phyloP scores from a whole-genome alignment of 2,797 vertebrate genomes.

The Coregonus suidteri region DNA sequence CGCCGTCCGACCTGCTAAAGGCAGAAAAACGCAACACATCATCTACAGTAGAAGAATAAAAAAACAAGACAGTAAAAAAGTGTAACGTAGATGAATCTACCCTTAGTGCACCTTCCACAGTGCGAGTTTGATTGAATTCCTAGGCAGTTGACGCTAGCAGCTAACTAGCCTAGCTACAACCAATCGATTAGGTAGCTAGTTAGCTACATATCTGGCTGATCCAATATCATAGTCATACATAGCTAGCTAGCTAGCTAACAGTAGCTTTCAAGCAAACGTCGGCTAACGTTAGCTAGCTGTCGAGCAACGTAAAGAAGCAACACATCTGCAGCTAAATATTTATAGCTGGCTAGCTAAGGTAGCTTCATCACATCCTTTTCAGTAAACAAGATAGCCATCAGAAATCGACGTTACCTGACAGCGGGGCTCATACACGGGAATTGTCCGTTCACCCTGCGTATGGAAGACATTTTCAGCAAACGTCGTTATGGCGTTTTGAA shows the following conservation, averaged over 20 bases:
- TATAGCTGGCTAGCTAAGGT: background rate
- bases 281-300: background rate
- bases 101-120: background rate
- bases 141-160: background rate
- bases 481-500: constrained; percentile 20
- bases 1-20: no score
- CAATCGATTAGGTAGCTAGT: background rate
- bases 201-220: background rate
- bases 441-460: constrained; percentile 68
- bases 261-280: no score
- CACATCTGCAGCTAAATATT: background rate
- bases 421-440: constrained; percentile 67
- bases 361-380: background rate
- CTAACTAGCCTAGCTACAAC: background rate
- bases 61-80: background rate
- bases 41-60: background rate
- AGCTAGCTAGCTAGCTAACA: no score
- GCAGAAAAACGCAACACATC: background rate
- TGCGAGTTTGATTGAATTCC: background rate
- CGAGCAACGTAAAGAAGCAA: background rate
- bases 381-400: background rate
- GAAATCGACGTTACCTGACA: constrained; percentile 69
- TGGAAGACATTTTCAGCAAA: constrained; percentile 61
- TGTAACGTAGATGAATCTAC: background rate
- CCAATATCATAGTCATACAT: no score